phyloP scores from a whole-genome alignment of 2,797 vertebrate genomes.

The Neoniphon sammara region DNA sequence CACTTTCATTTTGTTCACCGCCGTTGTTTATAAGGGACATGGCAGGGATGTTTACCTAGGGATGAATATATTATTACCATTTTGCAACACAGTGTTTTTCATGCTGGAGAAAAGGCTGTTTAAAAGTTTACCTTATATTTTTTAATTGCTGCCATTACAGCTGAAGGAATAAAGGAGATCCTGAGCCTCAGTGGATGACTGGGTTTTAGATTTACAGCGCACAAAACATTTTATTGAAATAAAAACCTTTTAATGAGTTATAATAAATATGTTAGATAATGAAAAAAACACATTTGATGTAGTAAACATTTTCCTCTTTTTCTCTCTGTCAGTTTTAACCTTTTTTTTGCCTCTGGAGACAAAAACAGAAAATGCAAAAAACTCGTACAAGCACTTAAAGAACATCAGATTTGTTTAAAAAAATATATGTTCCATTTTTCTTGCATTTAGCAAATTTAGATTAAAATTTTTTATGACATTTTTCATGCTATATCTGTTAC shows the following conservation, averaged over 20 bases:
- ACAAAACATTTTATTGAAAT: constrained; percentile 59
- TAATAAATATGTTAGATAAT: constrained; percentile 46
- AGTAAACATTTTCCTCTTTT: constrained; percentile 26
- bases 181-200: constrained; percentile 56
- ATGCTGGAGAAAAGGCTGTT: constrained; percentile 75
- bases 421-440: not conserved
- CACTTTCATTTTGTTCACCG: constrained; percentile 85
- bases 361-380: not conserved
- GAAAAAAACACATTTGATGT: constrained; percentile 38
- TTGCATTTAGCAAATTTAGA: constrained; percentile 27
- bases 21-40: constrained; percentile 84
- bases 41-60: constrained; percentile 85
- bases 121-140: constrained; percentile 79
- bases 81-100: constrained; percentile 82
- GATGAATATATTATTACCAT: constrained; percentile 86
- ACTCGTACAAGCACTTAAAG: not conserved
- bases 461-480: constrained; percentile 15
- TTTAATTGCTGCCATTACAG: constrained; percentile 83
- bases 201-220: constrained; percentile 62
- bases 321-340: constrained; percentile 16
- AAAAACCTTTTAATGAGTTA: constrained; percentile 62
- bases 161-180: constrained; percentile 71
- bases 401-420: constrained; percentile 4
- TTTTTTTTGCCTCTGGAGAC: not conserved
- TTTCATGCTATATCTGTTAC: constrained; percentile 23